Percentiles rank a stretch among this genome's conserved stretches.
Evolutionary conservation across 2,888 invertebrate genomes (phyloP).

Genomic region (Cacoxenus indagator): DNA sequence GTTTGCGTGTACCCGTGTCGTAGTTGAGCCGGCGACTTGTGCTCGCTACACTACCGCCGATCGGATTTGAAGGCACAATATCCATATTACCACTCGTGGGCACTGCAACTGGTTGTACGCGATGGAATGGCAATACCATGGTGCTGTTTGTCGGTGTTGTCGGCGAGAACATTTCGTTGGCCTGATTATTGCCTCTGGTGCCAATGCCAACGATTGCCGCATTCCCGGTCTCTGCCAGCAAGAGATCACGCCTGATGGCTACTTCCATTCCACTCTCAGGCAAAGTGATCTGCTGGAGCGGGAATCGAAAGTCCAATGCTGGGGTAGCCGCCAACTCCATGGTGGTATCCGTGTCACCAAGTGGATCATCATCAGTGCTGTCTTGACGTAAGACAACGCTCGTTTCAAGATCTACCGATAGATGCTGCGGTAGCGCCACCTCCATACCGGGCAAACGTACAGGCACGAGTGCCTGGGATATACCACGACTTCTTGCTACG

Average conservation of each 20-base stretch:
- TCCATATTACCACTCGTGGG: constrained; percentile 69
- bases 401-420: constrained; percentile 70
- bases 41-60: constrained; percentile 41
- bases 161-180: constrained; percentile 69
- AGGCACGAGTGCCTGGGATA: constrained; percentile 56
- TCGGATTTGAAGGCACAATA: constrained; percentile 71
- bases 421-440: constrained; percentile 71
- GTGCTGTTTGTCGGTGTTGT: constrained; percentile 59
- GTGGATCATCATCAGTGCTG: constrained; percentile 61
- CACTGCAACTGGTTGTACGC: constrained; percentile 70
- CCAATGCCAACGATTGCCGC: constrained; percentile 31
- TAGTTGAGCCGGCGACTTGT: constrained; percentile 48
- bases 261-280: constrained; percentile 70
- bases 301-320: constrained; percentile 60
- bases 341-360: constrained; percentile 53
- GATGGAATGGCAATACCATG: constrained; percentile 70
- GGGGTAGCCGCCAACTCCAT: constrained; percentile 58
- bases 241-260: constrained; percentile 66
- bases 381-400: constrained; percentile 66
- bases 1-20: constrained; percentile 63
- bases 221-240: constrained; percentile 51
- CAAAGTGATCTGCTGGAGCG: constrained; percentile 66
- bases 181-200: constrained; percentile 34
- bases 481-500: constrained; percentile 45
- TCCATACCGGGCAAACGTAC: constrained; percentile 66